phyloP scores from a whole-genome alignment of 2,113 vertebrate genomes.

The Alethe diademata region DNA sequence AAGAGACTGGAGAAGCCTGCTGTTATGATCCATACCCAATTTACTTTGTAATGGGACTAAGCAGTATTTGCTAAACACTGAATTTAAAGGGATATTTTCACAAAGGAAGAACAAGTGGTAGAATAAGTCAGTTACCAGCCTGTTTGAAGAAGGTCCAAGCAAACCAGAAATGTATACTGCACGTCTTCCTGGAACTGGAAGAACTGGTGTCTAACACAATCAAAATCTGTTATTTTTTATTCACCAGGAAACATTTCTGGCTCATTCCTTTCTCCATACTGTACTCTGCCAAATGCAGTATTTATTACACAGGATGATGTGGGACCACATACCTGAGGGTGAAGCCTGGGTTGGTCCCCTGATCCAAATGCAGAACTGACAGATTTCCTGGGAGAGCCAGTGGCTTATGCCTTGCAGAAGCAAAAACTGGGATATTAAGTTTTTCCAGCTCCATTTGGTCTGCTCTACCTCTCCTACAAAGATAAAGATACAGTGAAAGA shows the following conservation, averaged over 20 bases:
- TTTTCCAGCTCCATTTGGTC: background rate
- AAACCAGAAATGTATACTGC: conserved; percentile 4
- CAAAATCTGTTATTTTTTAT: conserved; percentile 26
- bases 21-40: conserved; percentile 7
- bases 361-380: accelerated
- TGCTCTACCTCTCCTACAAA: background rate
- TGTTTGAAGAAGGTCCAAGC: conserved; percentile 49
- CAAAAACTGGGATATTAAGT: background rate
- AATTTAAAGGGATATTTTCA: conserved; percentile 39
- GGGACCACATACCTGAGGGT: background rate
- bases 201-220: conserved; percentile 31
- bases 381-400: background rate
- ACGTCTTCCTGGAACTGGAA: background rate
- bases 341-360: background rate
- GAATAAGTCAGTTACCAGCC: conserved; percentile 34
- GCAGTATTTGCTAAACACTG: conserved; percentile 43
- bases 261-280: background rate
- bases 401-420: background rate
- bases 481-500: background rate
- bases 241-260: conserved; percentile 16
- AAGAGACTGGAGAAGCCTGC: conserved; percentile 26
- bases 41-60: conserved; percentile 24
- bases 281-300: background rate
- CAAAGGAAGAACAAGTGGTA: conserved; percentile 19
- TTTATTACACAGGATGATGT: background rate